Conservation (phyloP, 2,888 invertebrate species). For the Cordylochernes scorpioides region DNA sequence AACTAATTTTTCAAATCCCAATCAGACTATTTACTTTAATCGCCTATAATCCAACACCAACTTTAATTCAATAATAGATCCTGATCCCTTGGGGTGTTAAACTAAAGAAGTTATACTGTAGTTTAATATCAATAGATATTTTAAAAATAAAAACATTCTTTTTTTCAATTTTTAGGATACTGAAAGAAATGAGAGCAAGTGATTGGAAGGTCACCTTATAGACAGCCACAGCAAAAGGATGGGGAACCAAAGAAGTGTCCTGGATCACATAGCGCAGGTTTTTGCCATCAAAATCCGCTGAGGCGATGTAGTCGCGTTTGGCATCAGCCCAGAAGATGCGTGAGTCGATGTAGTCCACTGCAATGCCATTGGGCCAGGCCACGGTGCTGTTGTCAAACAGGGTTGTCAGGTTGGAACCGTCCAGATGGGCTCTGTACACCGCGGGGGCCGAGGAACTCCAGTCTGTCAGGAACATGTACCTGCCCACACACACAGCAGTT, state of each 20-base stretch:
- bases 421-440: constrained; percentile 47
- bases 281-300: constrained; percentile 41
- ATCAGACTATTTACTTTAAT: too few species aligned
- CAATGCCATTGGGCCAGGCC: constrained; percentile 61
- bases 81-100: not conserved
- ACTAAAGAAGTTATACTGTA: constrained; percentile 1
- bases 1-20: too few species aligned
- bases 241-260: constrained; percentile 29
- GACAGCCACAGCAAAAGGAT: constrained; percentile 61
- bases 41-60: too few species aligned
- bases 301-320: constrained; percentile 47
- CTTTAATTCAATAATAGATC: too few species aligned
- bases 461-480: constrained; percentile 57
- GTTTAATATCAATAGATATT: constrained; percentile 1
- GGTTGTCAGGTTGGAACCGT: constrained; percentile 32
- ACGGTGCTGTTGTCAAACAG: constrained; percentile 30
- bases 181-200: too few species aligned
- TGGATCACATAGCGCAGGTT: constrained; percentile 36
- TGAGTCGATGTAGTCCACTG: constrained; percentile 52
- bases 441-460: constrained; percentile 52
- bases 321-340: constrained; percentile 70
- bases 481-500: constrained; percentile 14
- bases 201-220: too few species aligned
- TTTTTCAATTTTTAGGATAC: too few species aligned
- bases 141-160: not conserved